Evolutionary conservation across 2,113 vertebrate genomes (phyloP).

Genomic region (Brevimyrus niger): DNA sequence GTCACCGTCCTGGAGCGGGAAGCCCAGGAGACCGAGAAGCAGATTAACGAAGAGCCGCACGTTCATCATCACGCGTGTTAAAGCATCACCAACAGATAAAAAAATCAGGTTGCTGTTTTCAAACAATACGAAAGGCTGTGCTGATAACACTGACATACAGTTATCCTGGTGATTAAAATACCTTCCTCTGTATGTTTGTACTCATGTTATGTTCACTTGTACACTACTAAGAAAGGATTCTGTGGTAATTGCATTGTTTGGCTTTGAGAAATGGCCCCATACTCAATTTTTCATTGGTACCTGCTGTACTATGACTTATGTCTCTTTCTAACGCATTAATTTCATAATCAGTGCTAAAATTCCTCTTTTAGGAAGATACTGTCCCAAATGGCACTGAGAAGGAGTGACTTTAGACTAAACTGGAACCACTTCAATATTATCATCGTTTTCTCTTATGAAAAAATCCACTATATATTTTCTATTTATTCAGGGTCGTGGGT

Average conservation of each 20-base stretch:
- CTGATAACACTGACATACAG: neutral
- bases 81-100: neutral
- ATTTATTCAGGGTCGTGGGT: neutral
- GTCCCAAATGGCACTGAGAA: neutral
- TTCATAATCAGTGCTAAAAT: neutral
- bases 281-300: neutral
- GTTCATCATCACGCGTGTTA: neutral
- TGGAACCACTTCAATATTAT: neutral
- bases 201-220: neutral
- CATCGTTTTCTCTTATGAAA: neutral
- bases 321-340: neutral
- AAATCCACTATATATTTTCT: neutral
- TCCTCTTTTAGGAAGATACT: neutral
- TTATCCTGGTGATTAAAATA: neutral
- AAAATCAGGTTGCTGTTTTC: neutral
- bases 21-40: neutral
- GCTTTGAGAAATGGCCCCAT: neutral
- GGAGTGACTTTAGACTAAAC: neutral
- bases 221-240: neutral
- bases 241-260: neutral
- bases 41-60: neutral
- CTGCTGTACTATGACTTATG: neutral
- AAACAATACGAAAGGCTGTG: neutral
- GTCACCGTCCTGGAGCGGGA: neutral
- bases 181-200: neutral